phyloP scores from a whole-genome alignment of 2,888 invertebrate species.

The Lamellibrachia satsuma region DNA sequence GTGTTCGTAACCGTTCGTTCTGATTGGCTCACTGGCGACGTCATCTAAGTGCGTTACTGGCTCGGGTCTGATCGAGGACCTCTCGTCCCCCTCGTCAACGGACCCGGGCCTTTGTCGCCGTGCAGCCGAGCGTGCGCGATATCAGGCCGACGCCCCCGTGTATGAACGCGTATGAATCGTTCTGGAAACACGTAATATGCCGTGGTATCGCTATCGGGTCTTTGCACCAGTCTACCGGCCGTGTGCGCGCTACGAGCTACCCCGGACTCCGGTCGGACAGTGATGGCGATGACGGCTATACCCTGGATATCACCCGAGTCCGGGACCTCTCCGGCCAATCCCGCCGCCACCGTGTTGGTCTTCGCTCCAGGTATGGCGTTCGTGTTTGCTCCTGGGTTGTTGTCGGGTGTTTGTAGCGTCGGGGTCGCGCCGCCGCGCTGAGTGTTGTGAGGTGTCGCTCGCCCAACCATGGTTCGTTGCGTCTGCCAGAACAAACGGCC shows the following conservation, averaged over 20 bases:
- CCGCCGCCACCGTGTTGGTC: neutral
- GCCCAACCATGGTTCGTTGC: conserved; percentile 13
- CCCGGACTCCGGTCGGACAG: neutral
- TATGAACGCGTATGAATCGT: conserved; percentile 6
- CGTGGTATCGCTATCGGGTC: neutral
- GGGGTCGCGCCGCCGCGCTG: neutral
- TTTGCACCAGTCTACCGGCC: neutral
- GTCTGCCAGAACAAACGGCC: neutral
- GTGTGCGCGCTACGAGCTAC: neutral
- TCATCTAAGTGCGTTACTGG: neutral
- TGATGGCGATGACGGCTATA: neutral
- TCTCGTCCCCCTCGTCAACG: neutral
- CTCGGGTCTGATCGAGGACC: neutral
- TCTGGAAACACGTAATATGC: conserved; percentile 17
- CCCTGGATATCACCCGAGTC: neutral
- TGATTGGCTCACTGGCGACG: neutral
- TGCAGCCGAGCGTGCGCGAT: neutral
- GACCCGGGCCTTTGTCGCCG: neutral
- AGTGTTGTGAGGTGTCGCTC: neutral
- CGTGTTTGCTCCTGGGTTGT: neutral
- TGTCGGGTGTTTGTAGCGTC: neutral
- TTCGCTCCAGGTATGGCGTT: neutral
- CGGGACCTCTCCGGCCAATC: neutral
- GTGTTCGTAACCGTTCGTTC: neutral
- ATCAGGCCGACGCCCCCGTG: neutral